Evolutionary conservation across 1,140 invertebrate species (phyloP).

Genomic region (Bradynema listronoti): DNA sequence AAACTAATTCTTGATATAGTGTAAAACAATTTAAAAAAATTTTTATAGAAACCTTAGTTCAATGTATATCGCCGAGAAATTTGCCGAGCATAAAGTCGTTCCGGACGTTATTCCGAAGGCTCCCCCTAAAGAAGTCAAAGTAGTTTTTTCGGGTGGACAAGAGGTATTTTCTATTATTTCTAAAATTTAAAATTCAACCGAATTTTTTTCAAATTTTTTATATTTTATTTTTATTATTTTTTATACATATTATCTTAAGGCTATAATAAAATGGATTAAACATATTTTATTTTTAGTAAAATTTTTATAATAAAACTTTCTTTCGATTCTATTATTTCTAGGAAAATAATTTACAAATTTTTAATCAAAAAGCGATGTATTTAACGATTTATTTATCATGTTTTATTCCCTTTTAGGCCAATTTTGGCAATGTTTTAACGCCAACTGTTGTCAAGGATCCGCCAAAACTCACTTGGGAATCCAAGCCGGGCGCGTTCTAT

Average conservation of each 20-base stretch:
- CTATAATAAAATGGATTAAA: not conserved
- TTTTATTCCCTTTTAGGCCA: conserved; percentile 31
- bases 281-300: too few relatives aligned
- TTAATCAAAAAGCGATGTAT: not conserved
- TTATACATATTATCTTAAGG: conserved; percentile 5
- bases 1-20: too few relatives aligned
- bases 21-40: too few relatives aligned
- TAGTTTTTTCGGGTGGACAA: conserved; percentile 34
- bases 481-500: conserved; percentile 33
- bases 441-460: conserved; percentile 40
- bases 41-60: conserved; percentile 18
- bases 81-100: conserved; percentile 35
- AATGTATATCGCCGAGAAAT: conserved; percentile 36
- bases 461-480: conserved; percentile 39
- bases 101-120: conserved; percentile 38
- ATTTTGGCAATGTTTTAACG: conserved; percentile 40
- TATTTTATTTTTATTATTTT: conserved; percentile 19
- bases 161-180: too few relatives aligned
- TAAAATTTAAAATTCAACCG: too few relatives aligned
- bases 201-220: conserved; percentile 19
- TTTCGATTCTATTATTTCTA: too few relatives aligned
- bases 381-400: conserved; percentile 9
- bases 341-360: too few relatives aligned
- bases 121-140: conserved; percentile 30
- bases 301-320: too few relatives aligned